These are phyloP conservation scores for Thelaira solivaga DNA, from an alignment of 2,888 invertebrate species.

Conservation along the genomic window DNA sequence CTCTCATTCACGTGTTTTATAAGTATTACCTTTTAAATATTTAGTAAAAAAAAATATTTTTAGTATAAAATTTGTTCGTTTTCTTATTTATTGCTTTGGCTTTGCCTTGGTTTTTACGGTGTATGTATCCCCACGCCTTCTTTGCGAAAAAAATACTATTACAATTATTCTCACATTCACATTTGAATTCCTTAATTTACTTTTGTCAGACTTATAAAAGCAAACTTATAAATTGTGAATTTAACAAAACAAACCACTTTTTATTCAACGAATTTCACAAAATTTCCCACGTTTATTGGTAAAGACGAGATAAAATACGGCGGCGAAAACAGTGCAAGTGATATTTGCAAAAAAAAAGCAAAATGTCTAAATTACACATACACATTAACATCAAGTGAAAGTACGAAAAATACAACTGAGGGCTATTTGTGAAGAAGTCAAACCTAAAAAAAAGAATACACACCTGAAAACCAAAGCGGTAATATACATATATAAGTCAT, in stretches of 20 bases:
- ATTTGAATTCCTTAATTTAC: too few species aligned
- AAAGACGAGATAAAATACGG: constrained; percentile 40
- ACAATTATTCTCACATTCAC: too few species aligned
- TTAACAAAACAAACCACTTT: constrained; percentile 18
- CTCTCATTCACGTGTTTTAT: constrained; percentile 44
- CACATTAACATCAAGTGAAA: not conserved
- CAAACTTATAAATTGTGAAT: not conserved
- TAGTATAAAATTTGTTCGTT: constrained; percentile 37
- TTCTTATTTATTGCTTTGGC: constrained; percentile 44
- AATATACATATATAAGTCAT: too few species aligned
- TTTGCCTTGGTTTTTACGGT: constrained; percentile 56
- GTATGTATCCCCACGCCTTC: constrained; percentile 67
- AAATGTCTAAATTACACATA: constrained; percentile 22
- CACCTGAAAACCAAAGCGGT: too few species aligned
- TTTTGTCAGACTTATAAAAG: not conserved
- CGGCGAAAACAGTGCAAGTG: constrained; percentile 34
- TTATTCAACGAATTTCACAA: constrained; percentile 9
- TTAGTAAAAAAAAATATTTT: constrained; percentile 29
- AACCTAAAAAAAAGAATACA: too few species aligned
- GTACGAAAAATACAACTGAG: not conserved
- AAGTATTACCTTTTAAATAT: too few species aligned
- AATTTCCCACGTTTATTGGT: constrained; percentile 52
- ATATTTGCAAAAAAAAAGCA: constrained; percentile 34
- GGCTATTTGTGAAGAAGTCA: not conserved
- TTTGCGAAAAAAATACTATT: constrained; percentile 34